phyloP scores from a whole-genome alignment of 1,140 invertebrate genomes.

The Zophobas atratus region DNA sequence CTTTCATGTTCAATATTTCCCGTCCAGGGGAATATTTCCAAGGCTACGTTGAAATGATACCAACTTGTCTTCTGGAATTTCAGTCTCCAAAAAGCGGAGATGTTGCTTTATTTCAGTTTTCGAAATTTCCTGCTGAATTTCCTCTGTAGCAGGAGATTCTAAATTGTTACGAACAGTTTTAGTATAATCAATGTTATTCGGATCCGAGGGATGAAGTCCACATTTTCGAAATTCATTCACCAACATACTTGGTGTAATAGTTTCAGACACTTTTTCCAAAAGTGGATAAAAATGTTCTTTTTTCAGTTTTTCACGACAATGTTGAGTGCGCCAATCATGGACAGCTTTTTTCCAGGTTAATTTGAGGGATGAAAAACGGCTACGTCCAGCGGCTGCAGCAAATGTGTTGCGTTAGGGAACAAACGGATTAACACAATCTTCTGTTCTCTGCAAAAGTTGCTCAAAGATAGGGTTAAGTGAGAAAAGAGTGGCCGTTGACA shows the following conservation, averaged over 20 bases:
- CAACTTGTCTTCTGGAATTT: neutral
- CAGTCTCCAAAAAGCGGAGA: neutral
- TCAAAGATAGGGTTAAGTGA: conserved; percentile 63
- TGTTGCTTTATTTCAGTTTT: neutral
- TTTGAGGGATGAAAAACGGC: conserved; percentile 48
- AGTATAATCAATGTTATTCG: neutral
- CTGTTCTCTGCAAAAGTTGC: conserved; percentile 66
- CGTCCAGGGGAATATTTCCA: neutral
- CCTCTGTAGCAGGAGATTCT: neutral
- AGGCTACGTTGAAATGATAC: neutral
- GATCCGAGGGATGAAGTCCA: conserved; percentile 57
- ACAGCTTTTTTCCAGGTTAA: conserved; percentile 38
- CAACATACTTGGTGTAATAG: conserved; percentile 38
- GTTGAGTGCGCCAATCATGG: conserved; percentile 2
- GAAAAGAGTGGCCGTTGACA: conserved; percentile 64
- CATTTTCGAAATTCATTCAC: conserved; percentile 57
- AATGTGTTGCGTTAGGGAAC: conserved; percentile 59
- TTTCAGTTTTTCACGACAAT: neutral
- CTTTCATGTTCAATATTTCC: neutral
- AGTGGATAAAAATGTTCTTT: conserved; percentile 30
- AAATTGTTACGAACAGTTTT: neutral
- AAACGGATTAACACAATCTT: conserved; percentile 66
- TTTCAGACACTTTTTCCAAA: conserved; percentile 3
- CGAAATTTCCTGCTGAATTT: neutral
- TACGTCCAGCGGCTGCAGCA: conserved; percentile 52